Conservation (phyloP, 2,113 vertebrate species). For the Clarias magur region DNA sequence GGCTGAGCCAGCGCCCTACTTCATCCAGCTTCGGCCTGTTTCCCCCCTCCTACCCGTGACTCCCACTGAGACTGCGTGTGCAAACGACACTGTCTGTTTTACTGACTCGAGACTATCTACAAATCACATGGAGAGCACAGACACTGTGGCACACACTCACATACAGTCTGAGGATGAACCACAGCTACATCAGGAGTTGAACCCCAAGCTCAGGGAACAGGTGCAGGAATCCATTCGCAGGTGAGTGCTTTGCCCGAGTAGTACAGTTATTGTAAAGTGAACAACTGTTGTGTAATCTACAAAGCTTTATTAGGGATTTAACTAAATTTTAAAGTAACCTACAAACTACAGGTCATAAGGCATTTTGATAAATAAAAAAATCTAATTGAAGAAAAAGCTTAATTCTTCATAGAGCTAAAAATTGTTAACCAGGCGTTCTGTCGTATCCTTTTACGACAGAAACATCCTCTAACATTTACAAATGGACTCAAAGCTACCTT, state of each 20-base stretch:
- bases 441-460: not conserved
- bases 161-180: not conserved
- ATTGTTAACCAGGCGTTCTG: not conserved
- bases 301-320: not conserved
- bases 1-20: slow-evolving; percentile 75
- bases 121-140: slow-evolving; percentile 22
- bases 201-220: slow-evolving; percentile 46
- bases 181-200: slow-evolving; percentile 6
- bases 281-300: not conserved
- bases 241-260: slow-evolving; percentile 54
- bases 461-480: not conserved
- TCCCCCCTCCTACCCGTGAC: slow-evolving; percentile 52
- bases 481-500: not conserved
- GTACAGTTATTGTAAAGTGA: not conserved
- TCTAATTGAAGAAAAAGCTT: too few relatives aligned
- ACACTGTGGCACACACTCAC: not conserved
- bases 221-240: slow-evolving; percentile 67
- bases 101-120: slow-evolving; percentile 6
- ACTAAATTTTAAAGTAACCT: not conserved
- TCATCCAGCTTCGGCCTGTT: slow-evolving; percentile 66
- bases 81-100: not conserved
- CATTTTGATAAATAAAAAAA: too few relatives aligned
- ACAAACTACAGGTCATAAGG: too few relatives aligned
- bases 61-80: not conserved
- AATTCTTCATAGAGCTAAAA: not conserved